phyloP scores from a whole-genome alignment of 2,113 vertebrate genomes.

The Apus apus region DNA sequence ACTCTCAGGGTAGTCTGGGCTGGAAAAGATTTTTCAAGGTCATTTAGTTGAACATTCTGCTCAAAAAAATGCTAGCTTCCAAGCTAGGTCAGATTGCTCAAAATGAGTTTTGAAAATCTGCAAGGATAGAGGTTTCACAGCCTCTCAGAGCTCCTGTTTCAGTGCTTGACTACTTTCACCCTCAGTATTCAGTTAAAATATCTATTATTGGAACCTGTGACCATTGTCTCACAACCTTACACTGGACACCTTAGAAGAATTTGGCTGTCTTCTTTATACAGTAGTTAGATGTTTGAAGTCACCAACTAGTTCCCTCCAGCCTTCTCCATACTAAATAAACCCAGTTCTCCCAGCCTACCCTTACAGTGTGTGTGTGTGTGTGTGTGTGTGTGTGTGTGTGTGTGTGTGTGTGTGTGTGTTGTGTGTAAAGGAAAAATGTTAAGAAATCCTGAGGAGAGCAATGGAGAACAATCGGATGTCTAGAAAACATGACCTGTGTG shows the following conservation, averaged over 20 bases:
- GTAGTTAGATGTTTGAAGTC: background rate
- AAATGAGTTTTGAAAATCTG: background rate
- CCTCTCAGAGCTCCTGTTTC: background rate
- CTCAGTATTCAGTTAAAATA: background rate
- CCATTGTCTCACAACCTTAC: background rate
- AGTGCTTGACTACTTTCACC: background rate
- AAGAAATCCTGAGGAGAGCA: background rate
- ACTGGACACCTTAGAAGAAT: background rate
- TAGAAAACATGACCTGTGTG: background rate
- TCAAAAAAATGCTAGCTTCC: background rate
- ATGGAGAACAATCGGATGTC: background rate
- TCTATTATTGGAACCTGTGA: background rate
- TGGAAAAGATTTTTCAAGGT: background rate
- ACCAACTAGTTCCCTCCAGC: background rate
- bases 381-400: too few species aligned
- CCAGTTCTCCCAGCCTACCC: background rate
- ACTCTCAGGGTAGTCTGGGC: background rate
- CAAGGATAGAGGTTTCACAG: background rate
- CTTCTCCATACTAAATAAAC: background rate
- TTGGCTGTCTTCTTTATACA: background rate
- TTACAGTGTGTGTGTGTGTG: background rate
- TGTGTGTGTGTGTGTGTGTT: background rate
- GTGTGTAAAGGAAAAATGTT: background rate
- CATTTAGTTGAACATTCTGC: background rate
- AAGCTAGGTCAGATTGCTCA: background rate